Percentiles rank a stretch among this genome's conserved stretches.
phyloP scores from a whole-genome alignment of 2,797 vertebrate genomes.

The Glyptemys insculpta region DNA sequence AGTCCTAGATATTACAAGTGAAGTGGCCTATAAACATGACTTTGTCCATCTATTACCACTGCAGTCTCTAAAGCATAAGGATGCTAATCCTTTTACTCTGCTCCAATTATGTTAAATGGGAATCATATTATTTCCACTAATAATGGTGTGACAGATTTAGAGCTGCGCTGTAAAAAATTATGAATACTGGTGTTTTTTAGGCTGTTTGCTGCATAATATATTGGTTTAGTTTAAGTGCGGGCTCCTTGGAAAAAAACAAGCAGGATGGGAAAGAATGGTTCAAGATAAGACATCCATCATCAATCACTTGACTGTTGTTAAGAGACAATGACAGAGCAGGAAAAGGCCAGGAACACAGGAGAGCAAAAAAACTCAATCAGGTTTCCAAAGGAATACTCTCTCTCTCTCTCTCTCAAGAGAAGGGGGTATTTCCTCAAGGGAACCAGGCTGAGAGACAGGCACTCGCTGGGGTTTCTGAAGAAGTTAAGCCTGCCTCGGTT shows the following conservation, averaged over 20 bases:
- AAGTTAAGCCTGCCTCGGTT: not conserved
- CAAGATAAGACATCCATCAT: not conserved
- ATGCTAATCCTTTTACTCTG: not conserved
- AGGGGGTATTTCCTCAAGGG: not conserved
- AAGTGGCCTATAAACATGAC: not conserved
- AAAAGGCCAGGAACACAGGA: not conserved
- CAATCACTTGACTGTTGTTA: not conserved
- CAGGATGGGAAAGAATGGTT: not conserved
- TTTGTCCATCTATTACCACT: not conserved
- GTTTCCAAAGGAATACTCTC: not conserved
- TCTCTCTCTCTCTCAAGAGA: not conserved
- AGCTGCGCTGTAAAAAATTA: not conserved
- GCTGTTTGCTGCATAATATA: not conserved
- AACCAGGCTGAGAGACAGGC: not conserved
- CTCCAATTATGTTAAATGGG: not conserved
- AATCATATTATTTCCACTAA: not conserved
- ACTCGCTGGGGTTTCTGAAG: not conserved
- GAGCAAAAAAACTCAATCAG: not conserved
- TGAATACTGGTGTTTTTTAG: not conserved
- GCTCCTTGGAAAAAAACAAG: not conserved
- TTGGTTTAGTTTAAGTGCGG: not conserved
- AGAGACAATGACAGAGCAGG: not conserved
- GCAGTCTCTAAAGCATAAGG: not conserved
- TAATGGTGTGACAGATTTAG: not conserved
- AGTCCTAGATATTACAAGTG: not conserved